Percentiles rank a stretch among this genome's conserved stretches.
These are phyloP conservation scores for Macropodus opercularis DNA, from an alignment of 2,797 vertebrate genomes.

Conservation along the genomic window DNA sequence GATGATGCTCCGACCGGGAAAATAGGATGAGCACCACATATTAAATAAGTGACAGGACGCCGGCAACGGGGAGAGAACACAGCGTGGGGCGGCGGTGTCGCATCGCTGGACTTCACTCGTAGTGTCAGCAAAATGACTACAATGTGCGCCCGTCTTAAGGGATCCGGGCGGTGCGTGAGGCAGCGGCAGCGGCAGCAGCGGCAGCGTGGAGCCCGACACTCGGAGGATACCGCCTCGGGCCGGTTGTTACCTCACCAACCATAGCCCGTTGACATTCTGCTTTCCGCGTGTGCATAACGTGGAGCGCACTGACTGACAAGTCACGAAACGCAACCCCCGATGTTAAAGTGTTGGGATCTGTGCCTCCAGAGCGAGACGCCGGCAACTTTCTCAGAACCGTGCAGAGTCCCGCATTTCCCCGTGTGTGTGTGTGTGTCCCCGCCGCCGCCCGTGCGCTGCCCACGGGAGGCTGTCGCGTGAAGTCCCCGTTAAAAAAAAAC, in stretches of 20 bases:
- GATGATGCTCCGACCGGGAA: no score
- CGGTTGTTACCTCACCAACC: constrained; percentile 1
- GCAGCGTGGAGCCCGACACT: constrained; percentile 6
- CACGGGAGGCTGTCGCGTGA: constrained; percentile 26
- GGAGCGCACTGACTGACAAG: constrained; percentile 8
- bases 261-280: background rate
- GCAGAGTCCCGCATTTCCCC: background rate
- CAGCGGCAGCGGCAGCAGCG: no score
- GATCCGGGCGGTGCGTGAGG: constrained; percentile 19
- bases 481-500: constrained; percentile 32
- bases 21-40: background rate
- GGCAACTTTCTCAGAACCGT: constrained; percentile 1
- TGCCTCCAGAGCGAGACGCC: background rate
- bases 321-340: background rate
- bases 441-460: constrained; percentile 14
- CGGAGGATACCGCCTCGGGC: constrained; percentile 3
- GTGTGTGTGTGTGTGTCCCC: no score
- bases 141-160: background rate
- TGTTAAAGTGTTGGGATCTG: background rate
- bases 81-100: background rate
- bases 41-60: constrained; percentile 3
- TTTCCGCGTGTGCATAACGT: background rate
- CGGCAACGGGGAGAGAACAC: background rate
- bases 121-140: background rate
- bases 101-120: background rate